These are phyloP conservation scores for Drosophila mercatorum DNA, from an alignment of 2,888 invertebrate species.

Conservation along the genomic window DNA sequence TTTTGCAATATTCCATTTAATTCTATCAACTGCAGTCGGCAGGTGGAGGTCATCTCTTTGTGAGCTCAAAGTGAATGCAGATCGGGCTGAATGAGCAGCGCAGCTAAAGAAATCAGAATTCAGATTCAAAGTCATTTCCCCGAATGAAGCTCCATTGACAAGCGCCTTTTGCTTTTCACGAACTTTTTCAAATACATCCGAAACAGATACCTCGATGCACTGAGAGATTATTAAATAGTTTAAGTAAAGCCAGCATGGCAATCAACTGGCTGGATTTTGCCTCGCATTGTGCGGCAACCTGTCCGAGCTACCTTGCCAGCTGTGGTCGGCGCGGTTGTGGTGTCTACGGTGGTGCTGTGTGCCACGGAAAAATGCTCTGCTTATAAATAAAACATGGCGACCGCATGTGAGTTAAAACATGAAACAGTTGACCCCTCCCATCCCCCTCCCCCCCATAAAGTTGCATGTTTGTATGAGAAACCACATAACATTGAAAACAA, in stretches of 20 bases:
- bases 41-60: constrained; percentile 32
- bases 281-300: constrained; percentile 17
- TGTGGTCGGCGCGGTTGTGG: constrained; percentile 8
- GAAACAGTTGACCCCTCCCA: constrained; percentile 22
- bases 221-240: constrained; percentile 5
- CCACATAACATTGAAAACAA: constrained; percentile 7
- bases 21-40: constrained; percentile 63
- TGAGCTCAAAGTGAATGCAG: constrained; percentile 58
- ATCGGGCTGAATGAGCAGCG: constrained; percentile 11
- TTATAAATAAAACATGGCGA: constrained; percentile 73
- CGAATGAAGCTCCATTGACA: not conserved
- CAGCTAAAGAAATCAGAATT: constrained; percentile 24
- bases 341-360: not conserved
- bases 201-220: not conserved
- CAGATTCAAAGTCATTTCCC: constrained; percentile 27
- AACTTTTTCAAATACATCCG: not conserved
- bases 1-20: constrained; percentile 76
- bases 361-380: constrained; percentile 31
- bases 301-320: constrained; percentile 13
- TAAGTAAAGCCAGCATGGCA: not conserved
- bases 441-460: not conserved
- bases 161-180: not conserved
- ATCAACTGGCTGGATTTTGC: constrained; percentile 51
- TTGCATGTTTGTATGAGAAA: constrained; percentile 19
- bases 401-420: constrained; percentile 53